These are phyloP conservation scores for Chionis minor DNA, from an alignment of 2,113 vertebrate species.

Conservation along the genomic window DNA sequence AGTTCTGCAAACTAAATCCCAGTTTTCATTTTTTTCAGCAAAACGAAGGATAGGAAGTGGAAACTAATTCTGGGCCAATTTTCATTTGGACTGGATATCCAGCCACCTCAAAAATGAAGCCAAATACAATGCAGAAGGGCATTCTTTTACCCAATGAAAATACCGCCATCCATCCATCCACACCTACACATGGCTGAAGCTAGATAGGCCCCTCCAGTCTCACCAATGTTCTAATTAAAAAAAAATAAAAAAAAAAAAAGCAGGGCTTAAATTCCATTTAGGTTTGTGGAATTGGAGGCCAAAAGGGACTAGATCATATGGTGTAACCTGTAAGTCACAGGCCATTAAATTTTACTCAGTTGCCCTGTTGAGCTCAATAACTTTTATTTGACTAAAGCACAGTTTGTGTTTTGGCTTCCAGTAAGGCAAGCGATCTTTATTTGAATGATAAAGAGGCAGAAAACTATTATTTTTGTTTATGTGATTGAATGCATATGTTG, in stretches of 20 bases:
- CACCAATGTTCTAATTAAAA: neutral
- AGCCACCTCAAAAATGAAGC: constrained; percentile 17
- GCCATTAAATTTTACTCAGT: constrained; percentile 45
- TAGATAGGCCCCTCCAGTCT: constrained; percentile 28
- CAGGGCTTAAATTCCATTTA: constrained; percentile 11
- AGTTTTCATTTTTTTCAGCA: constrained; percentile 21
- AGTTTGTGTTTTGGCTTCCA: constrained; percentile 4
- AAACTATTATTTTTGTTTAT: neutral
- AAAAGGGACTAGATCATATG: constrained; percentile 43
- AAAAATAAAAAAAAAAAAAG: neutral
- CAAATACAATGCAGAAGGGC: constrained; percentile 44
- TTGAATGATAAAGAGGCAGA: neutral
- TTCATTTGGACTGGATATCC: constrained; percentile 30
- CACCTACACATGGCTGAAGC: neutral
- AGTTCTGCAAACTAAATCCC: neutral
- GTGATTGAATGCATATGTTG: neutral
- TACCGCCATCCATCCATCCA: neutral
- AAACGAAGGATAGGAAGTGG: constrained; percentile 36
- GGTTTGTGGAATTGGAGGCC: constrained; percentile 5
- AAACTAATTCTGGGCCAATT: constrained; percentile 28
- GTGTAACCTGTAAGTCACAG: constrained; percentile 38
- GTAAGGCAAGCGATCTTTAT: neutral
- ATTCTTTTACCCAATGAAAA: constrained; percentile 1
- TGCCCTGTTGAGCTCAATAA: constrained; percentile 47
- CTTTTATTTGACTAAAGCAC: constrained; percentile 24